Base-by-base conservation (phyloP, 2,888 invertebrate genomes). In the Ditylenchus weischeri region DNA sequence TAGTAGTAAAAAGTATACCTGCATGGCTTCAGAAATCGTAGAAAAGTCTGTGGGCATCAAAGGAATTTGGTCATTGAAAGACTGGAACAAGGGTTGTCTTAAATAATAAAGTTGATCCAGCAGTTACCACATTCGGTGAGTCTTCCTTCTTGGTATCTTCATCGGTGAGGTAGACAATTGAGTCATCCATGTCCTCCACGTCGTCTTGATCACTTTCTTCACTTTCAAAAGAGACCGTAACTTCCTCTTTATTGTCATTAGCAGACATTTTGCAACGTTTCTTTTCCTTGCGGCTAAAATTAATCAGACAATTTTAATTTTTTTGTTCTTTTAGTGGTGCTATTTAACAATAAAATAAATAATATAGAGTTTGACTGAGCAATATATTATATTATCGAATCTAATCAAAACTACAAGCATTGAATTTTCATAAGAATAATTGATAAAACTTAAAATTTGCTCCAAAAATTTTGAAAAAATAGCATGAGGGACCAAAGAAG, bases 41-140 rank as follows among this genome's bases (percentile, higher is more conserved):
- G 67, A 62, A 62, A 64, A 77, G 54, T 77, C 76, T 29, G 74
- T 73, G 21, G 81, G 81, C 66, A 81, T 78, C 63, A 81, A 72
- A 18, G 80, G 78, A 36, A 77, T 58, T 21, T 66, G 62, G 57
- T 76, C 66, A n/a, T 15, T 58, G 43, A 29, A 59, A 10, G 59
- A 43, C 59, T 59, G 43, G 29, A 59, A 59, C 13, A 29, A 43
- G 43, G 43, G 43, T 10, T 43, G 43, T 3, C 8, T 43, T 43
- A 6, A 29, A 29, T 29, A 29, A 29, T 5, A 4, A 29, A 43
- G 11, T 43, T 43, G 43, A 43, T 29, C 29, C 29, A 29, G 29
- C 29, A 43, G 7, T 54, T 54, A 54, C 54, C 54, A n/a, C 54
- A 54, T 54, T 54, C 7, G 54, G 23, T 7, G 54, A 29, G 29